These are phyloP conservation scores for Campoplex capitator DNA, from an alignment of 2,888 invertebrate genomes.

Conservation along the genomic window DNA sequence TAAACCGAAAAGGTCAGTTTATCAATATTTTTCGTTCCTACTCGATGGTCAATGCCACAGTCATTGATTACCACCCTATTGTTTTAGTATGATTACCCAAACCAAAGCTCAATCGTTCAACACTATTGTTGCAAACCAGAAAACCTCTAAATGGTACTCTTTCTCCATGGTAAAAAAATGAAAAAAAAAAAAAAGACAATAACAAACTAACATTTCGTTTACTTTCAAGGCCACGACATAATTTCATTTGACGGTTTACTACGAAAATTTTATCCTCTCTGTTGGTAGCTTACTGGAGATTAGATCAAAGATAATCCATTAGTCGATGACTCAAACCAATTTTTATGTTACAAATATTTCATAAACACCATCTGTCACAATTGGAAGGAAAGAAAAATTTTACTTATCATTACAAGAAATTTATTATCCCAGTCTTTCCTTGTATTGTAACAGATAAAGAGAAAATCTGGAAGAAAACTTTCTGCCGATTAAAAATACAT, in stretches of 20 bases:
- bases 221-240: constrained; percentile 36
- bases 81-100: not conserved
- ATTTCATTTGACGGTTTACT: not conserved
- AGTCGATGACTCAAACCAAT: not conserved
- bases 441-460: not conserved
- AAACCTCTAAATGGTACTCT: not conserved
- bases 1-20: constrained; percentile 29
- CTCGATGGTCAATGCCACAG: not conserved
- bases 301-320: not conserved
- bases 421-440: not conserved
- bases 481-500: too few relatives aligned
- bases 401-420: not conserved
- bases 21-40: not conserved
- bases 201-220: not conserved
- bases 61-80: not conserved
- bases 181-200: not conserved
- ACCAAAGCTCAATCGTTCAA: not conserved
- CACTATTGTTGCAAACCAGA: not conserved
- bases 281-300: not conserved
- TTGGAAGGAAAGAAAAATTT: not conserved
- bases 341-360: not conserved
- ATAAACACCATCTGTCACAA: not conserved
- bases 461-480: too few relatives aligned
- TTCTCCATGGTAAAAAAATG: not conserved
- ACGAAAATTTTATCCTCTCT: not conserved